Percentiles rank a stretch among this genome's conserved stretches.
phyloP scores from a whole-genome alignment of 2,888 invertebrate genomes.

The Archaeoteleia sp. region DNA sequence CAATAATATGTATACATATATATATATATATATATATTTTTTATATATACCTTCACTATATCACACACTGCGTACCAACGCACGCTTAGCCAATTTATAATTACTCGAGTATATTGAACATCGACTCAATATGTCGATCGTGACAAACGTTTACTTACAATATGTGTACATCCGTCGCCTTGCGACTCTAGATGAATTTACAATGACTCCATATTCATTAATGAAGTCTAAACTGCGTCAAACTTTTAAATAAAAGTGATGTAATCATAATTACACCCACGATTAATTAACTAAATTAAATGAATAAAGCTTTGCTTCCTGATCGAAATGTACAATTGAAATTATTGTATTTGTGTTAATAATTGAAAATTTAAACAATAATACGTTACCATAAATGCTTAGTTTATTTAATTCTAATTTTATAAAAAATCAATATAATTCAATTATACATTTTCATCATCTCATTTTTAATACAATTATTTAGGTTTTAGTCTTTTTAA shows the following conservation, averaged over 20 bases:
- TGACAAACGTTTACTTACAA: constrained; percentile 59
- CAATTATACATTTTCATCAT: no score
- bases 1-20: constrained; percentile 38
- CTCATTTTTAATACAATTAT: no score
- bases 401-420: no score
- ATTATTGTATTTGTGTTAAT: not conserved
- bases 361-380: no score
- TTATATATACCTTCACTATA: constrained; percentile 58
- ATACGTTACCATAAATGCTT: no score
- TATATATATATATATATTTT: constrained; percentile 55
- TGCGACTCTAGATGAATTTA: constrained; percentile 44
- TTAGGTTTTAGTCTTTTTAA: no score
- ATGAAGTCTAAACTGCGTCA: constrained; percentile 10
- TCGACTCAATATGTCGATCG: constrained; percentile 46
- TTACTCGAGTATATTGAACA: constrained; percentile 54
- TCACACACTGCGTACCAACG: constrained; percentile 59
- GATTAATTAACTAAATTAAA: not conserved
- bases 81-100: constrained; percentile 53
- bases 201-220: constrained; percentile 19
- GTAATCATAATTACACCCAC: not conserved
- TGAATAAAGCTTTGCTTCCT: not conserved
- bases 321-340: not conserved
- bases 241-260: constrained; percentile 1
- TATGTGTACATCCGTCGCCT: constrained; percentile 59
- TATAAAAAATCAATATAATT: no score